Evolutionary conservation across 2,888 invertebrate genomes (phyloP).

Genomic region (Apoda limacodes): DNA sequence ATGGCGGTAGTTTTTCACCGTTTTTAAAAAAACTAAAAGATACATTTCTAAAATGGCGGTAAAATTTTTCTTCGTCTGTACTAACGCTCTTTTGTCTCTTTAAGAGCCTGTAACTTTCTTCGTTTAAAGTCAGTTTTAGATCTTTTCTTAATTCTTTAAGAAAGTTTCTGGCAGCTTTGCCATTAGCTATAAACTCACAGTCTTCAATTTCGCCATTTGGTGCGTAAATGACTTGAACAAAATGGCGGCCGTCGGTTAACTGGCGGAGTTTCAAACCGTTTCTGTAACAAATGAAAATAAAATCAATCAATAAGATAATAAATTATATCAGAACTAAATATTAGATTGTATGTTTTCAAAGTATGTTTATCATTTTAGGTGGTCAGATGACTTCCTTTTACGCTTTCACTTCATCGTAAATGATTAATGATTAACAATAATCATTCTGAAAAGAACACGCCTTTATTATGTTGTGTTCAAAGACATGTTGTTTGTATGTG

Average conservation of each 20-base stretch:
- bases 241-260: slow-evolving; percentile 75
- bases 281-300: slow-evolving; percentile 46
- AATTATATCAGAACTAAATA: no score
- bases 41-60: slow-evolving; percentile 61
- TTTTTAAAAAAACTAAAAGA: slow-evolving; percentile 65
- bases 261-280: slow-evolving; percentile 72
- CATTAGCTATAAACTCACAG: slow-evolving; percentile 74
- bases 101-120: slow-evolving; percentile 39
- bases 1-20: slow-evolving; percentile 53
- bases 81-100: slow-evolving; percentile 30
- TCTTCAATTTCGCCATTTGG: slow-evolving; percentile 71
- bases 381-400: no score
- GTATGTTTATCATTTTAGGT: no score
- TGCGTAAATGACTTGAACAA: slow-evolving; percentile 77
- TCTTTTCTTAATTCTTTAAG: slow-evolving; percentile 70
- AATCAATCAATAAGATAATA: no score
- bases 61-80: slow-evolving; percentile 39
- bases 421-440: no score
- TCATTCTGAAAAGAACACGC: no score
- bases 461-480: no score
- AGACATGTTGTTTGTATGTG: no score
- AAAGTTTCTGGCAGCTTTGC: slow-evolving; percentile 67
- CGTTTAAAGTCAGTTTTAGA: slow-evolving; percentile 54
- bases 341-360: no score
- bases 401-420: no score